Percentiles rank a stretch among this genome's conserved stretches.
Evolutionary conservation across 1,140 invertebrate species (phyloP).

Genomic region (Holotrichia oblita): DNA sequence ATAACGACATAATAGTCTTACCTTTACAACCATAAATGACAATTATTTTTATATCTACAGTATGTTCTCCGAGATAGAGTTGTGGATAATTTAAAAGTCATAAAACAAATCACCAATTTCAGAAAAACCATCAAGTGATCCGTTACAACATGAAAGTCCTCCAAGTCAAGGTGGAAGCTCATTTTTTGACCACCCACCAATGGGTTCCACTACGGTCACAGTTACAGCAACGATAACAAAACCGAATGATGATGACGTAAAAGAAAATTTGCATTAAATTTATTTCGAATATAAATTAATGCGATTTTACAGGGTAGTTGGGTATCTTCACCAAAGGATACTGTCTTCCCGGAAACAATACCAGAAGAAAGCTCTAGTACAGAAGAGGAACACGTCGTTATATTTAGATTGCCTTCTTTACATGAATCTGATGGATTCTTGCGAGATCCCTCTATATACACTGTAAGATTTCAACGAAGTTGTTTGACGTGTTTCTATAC

Average conservation of each 20-base stretch:
- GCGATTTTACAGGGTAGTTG: conserved; percentile 66
- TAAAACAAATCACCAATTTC: conserved; percentile 44
- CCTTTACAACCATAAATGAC: background rate
- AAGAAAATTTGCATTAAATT: background rate
- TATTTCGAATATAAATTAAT: background rate
- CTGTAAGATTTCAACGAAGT: conserved; percentile 61
- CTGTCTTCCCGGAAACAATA: conserved; percentile 89
- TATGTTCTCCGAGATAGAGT: background rate
- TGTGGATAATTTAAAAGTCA: too few relatives aligned
- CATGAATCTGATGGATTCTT: conserved; percentile 71
- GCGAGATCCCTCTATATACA: conserved; percentile 71
- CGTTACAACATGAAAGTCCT: conserved; percentile 65
- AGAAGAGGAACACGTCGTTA: conserved; percentile 90
- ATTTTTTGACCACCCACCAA: conserved; percentile 45
- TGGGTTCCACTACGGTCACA: conserved; percentile 50
- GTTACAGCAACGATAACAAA: conserved; percentile 57
- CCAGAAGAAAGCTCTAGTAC: conserved; percentile 91
- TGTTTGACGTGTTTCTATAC: background rate
- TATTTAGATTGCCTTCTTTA: conserved; percentile 78
- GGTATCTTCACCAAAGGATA: conserved; percentile 86
- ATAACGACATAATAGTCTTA: background rate
- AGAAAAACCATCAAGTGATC: conserved; percentile 66
- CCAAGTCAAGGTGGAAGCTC: conserved; percentile 64
- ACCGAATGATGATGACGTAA: conserved; percentile 69
- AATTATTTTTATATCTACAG: background rate